A percentile compares a stretch with the other conserved stretches of the same genome.
Conservation (phyloP, 2,888 invertebrate genomes). For the Erpobdella octoculata region DNA sequence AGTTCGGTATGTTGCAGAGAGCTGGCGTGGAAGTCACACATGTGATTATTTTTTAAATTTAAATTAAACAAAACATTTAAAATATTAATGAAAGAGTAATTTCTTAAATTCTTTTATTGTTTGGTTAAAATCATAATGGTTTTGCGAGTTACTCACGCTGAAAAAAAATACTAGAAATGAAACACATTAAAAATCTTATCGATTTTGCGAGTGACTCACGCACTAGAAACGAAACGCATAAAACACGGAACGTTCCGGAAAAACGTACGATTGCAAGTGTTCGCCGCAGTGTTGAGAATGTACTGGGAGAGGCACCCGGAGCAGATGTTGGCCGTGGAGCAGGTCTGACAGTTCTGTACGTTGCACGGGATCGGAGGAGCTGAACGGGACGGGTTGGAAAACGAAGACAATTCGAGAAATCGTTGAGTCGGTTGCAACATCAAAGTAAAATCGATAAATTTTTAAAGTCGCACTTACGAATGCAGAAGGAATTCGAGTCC, state of each 20-base stretch:
- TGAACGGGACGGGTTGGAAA: background rate
- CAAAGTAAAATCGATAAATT: too few relatives aligned
- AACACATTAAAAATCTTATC: too few relatives aligned
- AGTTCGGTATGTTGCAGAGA: slow-evolving; percentile 10
- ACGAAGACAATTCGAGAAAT: too few relatives aligned
- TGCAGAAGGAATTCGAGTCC: background rate
- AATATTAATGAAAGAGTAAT: background rate
- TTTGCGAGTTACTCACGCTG: too few relatives aligned
- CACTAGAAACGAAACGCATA: too few relatives aligned
- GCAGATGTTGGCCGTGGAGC: background rate
- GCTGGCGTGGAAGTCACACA: background rate
- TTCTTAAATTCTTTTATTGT: background rate
- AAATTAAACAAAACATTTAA: background rate
- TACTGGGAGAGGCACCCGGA: background rate
- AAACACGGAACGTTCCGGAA: too few relatives aligned
- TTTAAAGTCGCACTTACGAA: too few relatives aligned
- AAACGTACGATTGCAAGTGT: background rate
- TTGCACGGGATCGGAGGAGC: background rate
- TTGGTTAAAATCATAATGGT: background rate
- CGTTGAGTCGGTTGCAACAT: too few relatives aligned
- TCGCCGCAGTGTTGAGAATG: background rate
- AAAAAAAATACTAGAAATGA: too few relatives aligned
- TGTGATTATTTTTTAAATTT: background rate
- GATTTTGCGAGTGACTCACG: too few relatives aligned
- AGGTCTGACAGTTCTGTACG: background rate